Evolutionary conservation across 2,888 invertebrate species (phyloP), one percentile per base, ranked within the genome.

Genomic region (Paralinhomoeus sp.): DNA sequence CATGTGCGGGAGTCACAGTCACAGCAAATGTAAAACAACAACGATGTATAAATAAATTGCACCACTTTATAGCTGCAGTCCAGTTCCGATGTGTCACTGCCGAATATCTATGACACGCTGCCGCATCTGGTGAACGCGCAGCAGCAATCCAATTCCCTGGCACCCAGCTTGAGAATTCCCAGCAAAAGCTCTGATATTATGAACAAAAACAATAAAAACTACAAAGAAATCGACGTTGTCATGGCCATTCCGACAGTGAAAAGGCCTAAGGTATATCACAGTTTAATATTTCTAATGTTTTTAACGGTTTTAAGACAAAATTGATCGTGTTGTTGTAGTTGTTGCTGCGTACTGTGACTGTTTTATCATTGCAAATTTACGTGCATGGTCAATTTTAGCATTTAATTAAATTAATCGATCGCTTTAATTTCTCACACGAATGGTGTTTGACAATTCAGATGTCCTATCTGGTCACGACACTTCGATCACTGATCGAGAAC

Each of bases 161-260:
- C 13, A 12, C 40, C 40, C 24, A n/a, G 31, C 7, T 2, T 40
- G 40, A 23, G 21, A 7, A 20, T 40, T 9, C 35, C 35, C 9
- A n/a, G 31, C 17, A 18, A 31, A 15, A 15, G 38, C 31, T n/a
- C n/a, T n/a, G n/a, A n/a, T n/a, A n/a, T n/a, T n/a, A n/a, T n/a
- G n/a, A n/a, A n/a, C n/a, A n/a, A n/a, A n/a, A n/a, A n/a, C n/a
- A 37, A 37, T 12, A 37, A 37, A 7, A 17, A 35, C 23, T 13
- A 18, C 3, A 7, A 24, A 9, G 27, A 27, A 12, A 17, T 24
- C 24, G 57, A 62, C 24, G 53, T 63, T 20, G 62, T 62, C 37
- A 55, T 63, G 40, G 64, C 62, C 23, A 56, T 64, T 13, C 64
- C 64, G 1, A 63, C 63, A 17, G 62, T 64, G 21, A 57, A 60